phyloP scores from a whole-genome alignment of 1,140 invertebrate species.

The Drosophila takahashii region DNA sequence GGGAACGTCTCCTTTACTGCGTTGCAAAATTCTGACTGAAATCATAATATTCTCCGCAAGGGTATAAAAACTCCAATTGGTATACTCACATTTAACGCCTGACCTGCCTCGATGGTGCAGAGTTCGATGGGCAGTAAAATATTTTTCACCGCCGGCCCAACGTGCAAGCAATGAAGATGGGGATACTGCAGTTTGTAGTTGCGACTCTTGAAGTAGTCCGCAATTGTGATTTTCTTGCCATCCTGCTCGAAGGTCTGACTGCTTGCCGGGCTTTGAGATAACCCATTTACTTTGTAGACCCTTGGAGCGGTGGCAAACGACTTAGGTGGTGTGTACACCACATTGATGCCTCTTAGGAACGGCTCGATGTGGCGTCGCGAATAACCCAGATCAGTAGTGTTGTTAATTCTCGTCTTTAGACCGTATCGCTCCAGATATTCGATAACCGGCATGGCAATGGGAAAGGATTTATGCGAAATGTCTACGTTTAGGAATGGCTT shows the following conservation, averaged over 20 bases:
- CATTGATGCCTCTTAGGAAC: constrained; percentile 59
- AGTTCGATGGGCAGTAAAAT: constrained; percentile 88
- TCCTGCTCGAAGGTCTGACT: constrained; percentile 83
- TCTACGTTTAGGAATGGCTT: constrained; percentile 90
- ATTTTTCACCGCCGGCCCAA: constrained; percentile 86
- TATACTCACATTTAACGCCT: constrained; percentile 85
- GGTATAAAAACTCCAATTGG: too few relatives aligned
- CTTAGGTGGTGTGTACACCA: constrained; percentile 63
- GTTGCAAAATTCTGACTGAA: too few relatives aligned
- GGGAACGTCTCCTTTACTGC: too few relatives aligned
- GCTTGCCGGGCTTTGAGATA: constrained; percentile 74
- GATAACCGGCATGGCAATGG: constrained; percentile 85
- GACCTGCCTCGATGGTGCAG: constrained; percentile 87
- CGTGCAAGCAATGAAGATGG: constrained; percentile 87
- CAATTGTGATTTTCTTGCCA: constrained; percentile 76
- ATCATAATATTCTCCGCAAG: too few relatives aligned
- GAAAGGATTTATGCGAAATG: constrained; percentile 90
- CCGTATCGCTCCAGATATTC: constrained; percentile 69
- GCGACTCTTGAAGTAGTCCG: constrained; percentile 85
- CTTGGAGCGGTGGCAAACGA: constrained; percentile 52
- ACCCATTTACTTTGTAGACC: constrained; percentile 86
- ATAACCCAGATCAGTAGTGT: neutral
- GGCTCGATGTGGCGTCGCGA: constrained; percentile 5
- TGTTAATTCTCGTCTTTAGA: neutral
- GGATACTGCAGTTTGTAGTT: constrained; percentile 85